Conservation (phyloP, 2,888 invertebrate genomes). For the Xylophagus ater region DNA sequence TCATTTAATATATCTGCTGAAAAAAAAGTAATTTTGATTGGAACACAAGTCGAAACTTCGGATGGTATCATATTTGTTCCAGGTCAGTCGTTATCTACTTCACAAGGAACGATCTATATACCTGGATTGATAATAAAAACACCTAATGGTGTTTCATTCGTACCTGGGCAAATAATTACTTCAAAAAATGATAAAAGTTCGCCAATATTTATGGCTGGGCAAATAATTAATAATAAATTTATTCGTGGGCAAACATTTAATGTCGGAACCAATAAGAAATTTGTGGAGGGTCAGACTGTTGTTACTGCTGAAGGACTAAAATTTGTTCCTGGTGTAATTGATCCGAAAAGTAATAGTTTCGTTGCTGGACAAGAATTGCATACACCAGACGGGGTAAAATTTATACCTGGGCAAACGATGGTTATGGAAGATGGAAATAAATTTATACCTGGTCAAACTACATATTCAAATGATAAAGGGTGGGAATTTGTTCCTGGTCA, state of each 20-base stretch:
- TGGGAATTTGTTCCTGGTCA: slow-evolving; percentile 59
- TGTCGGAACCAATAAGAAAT: slow-evolving; percentile 46
- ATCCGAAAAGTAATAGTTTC: slow-evolving; percentile 42
- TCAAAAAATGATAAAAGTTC: slow-evolving; percentile 35
- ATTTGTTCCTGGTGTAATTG: slow-evolving; percentile 49
- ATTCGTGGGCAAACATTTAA: slow-evolving; percentile 53
- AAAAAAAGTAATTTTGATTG: slow-evolving; percentile 52
- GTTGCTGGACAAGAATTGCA: slow-evolving; percentile 52
- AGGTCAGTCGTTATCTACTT: slow-evolving; percentile 61
- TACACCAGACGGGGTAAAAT: slow-evolving; percentile 42
- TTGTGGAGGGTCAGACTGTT: slow-evolving; percentile 52
- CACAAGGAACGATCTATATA: slow-evolving; percentile 54
- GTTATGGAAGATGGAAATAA: slow-evolving; percentile 48
- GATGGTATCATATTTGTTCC: slow-evolving; percentile 61
- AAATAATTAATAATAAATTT: slow-evolving; percentile 51
- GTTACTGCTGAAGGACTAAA: slow-evolving; percentile 49
- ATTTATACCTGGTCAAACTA: slow-evolving; percentile 54
- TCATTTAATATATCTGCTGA: slow-evolving; percentile 55
- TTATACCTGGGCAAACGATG: slow-evolving; percentile 52
- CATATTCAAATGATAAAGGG: slow-evolving; percentile 38
- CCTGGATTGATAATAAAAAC: slow-evolving; percentile 62
- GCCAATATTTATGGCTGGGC: slow-evolving; percentile 58
- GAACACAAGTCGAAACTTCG: slow-evolving; percentile 60
- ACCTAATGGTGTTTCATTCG: slow-evolving; percentile 53
- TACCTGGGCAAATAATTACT: slow-evolving; percentile 47